Conservation (phyloP, 30 jellyfish, hydroid and myxozoan species). For the Cassiopea andromeda region DNA sequence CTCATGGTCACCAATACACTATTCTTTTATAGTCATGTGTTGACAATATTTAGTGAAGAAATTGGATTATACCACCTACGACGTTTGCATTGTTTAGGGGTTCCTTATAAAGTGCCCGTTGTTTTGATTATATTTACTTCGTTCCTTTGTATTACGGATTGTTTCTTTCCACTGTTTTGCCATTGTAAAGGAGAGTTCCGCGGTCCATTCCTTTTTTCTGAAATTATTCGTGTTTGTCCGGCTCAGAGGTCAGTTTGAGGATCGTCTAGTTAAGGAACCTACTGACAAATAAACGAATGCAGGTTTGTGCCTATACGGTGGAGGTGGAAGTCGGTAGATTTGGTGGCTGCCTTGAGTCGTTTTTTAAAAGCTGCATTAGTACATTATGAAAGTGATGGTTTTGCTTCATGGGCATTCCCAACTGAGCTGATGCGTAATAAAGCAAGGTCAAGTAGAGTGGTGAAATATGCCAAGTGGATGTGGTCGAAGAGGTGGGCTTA, state of each 20-base stretch:
- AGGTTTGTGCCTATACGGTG: background rate
- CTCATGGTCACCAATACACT: no score
- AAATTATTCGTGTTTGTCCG: background rate
- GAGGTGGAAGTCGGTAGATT: background rate
- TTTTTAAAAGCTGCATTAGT: background rate
- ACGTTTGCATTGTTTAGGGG: no score
- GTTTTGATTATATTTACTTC: no score
- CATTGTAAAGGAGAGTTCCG: background rate
- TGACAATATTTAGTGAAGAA: no score
- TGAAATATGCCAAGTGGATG: slow-evolving; percentile 51
- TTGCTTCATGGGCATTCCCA: background rate
- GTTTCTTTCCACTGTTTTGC: background rate
- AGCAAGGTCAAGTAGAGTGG: slow-evolving; percentile 20
- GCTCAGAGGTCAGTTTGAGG: slow-evolving; percentile 23
- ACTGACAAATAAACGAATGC: no score
- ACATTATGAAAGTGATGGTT: background rate
- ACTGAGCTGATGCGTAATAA: slow-evolving; percentile 4
- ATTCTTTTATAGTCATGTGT: no score
- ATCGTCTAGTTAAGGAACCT: background rate
- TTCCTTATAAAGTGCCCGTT: no score
- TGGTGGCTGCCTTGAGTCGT: background rate
- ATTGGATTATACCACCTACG: no score
- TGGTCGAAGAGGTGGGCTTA: slow-evolving; percentile 46
- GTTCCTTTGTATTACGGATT: background rate
- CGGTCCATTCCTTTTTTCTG: background rate